Evolutionary conservation across 2,888 invertebrate species (phyloP).

Genomic region (Diloba caeruleocephala): DNA sequence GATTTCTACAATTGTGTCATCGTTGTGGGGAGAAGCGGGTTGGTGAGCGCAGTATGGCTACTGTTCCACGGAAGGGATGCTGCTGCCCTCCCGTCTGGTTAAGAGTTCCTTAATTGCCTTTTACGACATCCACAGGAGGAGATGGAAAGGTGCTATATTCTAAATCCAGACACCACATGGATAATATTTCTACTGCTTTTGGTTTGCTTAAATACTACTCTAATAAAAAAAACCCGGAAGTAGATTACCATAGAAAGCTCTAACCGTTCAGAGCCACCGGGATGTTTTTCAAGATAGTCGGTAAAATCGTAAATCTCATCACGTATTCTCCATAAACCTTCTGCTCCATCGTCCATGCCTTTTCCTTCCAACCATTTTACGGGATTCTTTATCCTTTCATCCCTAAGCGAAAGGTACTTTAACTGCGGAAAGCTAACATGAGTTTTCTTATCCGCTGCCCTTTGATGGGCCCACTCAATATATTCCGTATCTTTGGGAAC

Average conservation of each 20-base stretch:
- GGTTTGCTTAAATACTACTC: conserved; percentile 15
- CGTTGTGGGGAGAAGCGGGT: too few relatives aligned
- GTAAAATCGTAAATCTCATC: conserved; percentile 95
- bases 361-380: conserved; percentile 91
- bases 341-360: conserved; percentile 91
- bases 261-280: conserved; percentile 95
- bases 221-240: conserved; percentile 32
- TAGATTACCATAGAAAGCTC: conserved; percentile 90
- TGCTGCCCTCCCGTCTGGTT: too few relatives aligned
- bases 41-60: too few relatives aligned
- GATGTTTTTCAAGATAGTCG: conserved; percentile 94
- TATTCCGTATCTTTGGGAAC: conserved; percentile 68
- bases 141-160: too few relatives aligned
- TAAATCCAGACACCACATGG: too few relatives aligned
- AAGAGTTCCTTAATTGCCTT: too few relatives aligned
- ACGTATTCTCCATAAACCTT: conserved; percentile 94
- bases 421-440: conserved; percentile 88
- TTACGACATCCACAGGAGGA: too few relatives aligned
- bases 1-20: too few relatives aligned
- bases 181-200: conserved; percentile 25
- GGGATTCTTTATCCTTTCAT: conserved; percentile 78
- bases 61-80: too few relatives aligned
- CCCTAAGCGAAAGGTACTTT: conserved; percentile 84
- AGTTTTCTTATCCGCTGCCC: conserved; percentile 74
- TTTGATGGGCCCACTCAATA: conserved; percentile 66